Conservation (phyloP, 2,888 invertebrate species). For the Netelia inedita region DNA sequence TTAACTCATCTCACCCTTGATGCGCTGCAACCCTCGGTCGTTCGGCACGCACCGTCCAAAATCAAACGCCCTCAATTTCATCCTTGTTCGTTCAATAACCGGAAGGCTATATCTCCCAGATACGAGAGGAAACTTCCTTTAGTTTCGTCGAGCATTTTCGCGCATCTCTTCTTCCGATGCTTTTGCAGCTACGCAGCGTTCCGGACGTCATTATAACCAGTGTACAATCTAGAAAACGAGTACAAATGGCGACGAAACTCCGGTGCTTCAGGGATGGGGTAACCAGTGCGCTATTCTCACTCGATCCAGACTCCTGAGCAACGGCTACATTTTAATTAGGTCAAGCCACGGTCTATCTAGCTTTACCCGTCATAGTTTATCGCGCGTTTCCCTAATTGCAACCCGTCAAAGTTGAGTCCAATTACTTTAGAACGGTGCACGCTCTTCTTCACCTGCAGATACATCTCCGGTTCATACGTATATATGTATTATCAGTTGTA, state of each 20-base stretch:
- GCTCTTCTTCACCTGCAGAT: conserved; percentile 8
- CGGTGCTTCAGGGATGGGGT: conserved; percentile 54
- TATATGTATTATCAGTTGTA: background rate
- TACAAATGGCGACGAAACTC: conserved; percentile 63
- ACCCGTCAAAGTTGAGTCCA: conserved; percentile 65
- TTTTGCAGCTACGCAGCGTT: conserved; percentile 2
- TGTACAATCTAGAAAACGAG: conserved; percentile 68
- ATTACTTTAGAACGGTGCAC: conserved; percentile 61
- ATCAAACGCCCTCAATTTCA: too few relatives aligned
- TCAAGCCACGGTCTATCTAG: conserved; percentile 66
- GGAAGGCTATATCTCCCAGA: background rate
- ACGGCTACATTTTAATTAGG: conserved; percentile 74
- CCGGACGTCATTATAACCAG: conserved; percentile 70
- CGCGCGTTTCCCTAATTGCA: conserved; percentile 70
- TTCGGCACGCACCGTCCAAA: too few relatives aligned
- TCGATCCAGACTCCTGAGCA: conserved; percentile 15
- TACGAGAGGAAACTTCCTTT: background rate
- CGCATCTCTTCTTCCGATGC: background rate
- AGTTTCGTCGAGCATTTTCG: background rate
- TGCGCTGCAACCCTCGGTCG: too few relatives aligned
- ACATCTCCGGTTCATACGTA: background rate
- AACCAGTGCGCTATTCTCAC: conserved; percentile 44
- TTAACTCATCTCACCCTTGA: too few relatives aligned
- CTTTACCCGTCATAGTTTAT: conserved; percentile 69
- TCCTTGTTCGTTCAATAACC: too few relatives aligned